Evolutionary conservation across 1,140 invertebrate genomes (phyloP), one percentile per base, ranked within the genome.

Genomic region (Diorhabda elongata): DNA sequence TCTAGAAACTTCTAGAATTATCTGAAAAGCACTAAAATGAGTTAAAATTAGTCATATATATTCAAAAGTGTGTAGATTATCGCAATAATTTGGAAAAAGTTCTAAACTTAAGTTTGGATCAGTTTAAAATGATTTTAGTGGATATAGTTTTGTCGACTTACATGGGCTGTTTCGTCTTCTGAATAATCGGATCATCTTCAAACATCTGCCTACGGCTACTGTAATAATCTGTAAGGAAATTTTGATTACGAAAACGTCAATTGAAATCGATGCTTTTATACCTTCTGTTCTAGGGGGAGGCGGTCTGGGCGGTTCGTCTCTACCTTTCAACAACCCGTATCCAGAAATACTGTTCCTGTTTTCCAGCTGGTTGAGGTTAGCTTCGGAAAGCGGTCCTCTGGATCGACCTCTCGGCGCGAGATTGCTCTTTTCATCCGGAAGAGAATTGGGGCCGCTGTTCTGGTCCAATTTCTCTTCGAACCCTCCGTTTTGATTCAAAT

Each of bases 211-310:
- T 85, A 73, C 90, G 84, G 61, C 88, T 90, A 77, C 89, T 91
- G 75, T 93, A 93, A 81, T 93, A 94, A 85, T 94, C 92, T 90
- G 79, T 11, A 85, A 86, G 64, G 67, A 74, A 75, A 75, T 26
- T 26, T 26, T 26, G 71, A 68, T 68, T 76, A 70, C 69, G 73
- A 70, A 71, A 71, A 64, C 59, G 61, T 11, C 8, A 73, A 26
- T 26, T 26, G 26, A 26, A 26, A 26, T 26, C 26, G 26, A 26
- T 26, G 26, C 26, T 26, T 26, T 26, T 26, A 26, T 82, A 91
- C 91, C 92, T 83, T 92, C 91, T 64, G 88, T 87, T 75, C 92
- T 85, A 2, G 94, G 94, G 2, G 94, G 92, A 5, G 94, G 93
- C n/a, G 94, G 94, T 71, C 92, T 81, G 0, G 93, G 92, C 3